phyloP scores from a whole-genome alignment of 2,888 invertebrate species.

The Loripinus fragilis region DNA sequence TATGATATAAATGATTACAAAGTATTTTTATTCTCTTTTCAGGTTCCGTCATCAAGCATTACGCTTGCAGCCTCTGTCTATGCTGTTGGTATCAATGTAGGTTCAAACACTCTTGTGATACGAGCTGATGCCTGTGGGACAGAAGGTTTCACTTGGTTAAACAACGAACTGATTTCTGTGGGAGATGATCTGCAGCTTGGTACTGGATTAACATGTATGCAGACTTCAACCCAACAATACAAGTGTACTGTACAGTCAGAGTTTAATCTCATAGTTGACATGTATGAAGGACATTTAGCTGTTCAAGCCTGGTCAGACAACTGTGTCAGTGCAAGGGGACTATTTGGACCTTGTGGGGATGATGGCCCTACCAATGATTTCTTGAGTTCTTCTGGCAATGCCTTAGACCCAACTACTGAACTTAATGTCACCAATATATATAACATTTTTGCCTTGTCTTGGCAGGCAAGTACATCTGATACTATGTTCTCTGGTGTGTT shows the following conservation, averaged over 20 bases:
- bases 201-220: constrained; percentile 36
- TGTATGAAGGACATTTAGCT: constrained; percentile 50
- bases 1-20: background rate
- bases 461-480: constrained; percentile 29
- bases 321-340: constrained; percentile 54
- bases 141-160: constrained; percentile 46
- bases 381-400: constrained; percentile 29
- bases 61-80: constrained; percentile 32
- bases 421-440: constrained; percentile 41
- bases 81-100: constrained; percentile 13
- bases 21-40: background rate
- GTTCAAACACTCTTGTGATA: constrained; percentile 48
- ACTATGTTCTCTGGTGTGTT: constrained; percentile 46
- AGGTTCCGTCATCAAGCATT: constrained; percentile 19
- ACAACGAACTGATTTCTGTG: constrained; percentile 38
- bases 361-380: constrained; percentile 45
- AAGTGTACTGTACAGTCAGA: constrained; percentile 38
- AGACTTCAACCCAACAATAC: constrained; percentile 47
- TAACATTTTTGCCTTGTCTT: constrained; percentile 59
- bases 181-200: constrained; percentile 41
- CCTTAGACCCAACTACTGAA: constrained; percentile 39
- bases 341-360: constrained; percentile 61
- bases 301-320: constrained; percentile 36
- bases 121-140: constrained; percentile 36
- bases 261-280: constrained; percentile 50